These are phyloP conservation scores for Argyresthia albistria DNA, from an alignment of 2,888 invertebrate genomes.

Conservation along the genomic window DNA sequence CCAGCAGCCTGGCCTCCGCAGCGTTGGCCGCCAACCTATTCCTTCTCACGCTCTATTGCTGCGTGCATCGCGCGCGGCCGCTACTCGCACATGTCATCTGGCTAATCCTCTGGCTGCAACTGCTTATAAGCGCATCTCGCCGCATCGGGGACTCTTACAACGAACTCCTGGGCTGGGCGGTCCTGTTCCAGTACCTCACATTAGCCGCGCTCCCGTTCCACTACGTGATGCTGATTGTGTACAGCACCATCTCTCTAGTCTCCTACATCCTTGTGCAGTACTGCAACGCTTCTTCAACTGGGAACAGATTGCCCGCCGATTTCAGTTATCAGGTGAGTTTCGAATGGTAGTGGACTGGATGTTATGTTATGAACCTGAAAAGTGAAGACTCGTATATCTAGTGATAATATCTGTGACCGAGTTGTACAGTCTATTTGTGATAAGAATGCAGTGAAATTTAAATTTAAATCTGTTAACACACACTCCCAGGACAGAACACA, in stretches of 20 bases:
- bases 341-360: too few species aligned
- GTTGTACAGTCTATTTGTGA: too few species aligned
- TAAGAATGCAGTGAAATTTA: too few species aligned
- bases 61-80: slow-evolving; percentile 44
- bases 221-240: slow-evolving; percentile 27
- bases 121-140: slow-evolving; percentile 56
- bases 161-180: slow-evolving; percentile 82
- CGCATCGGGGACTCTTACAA: slow-evolving; percentile 57
- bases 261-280: slow-evolving; percentile 49
- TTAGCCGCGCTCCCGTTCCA: slow-evolving; percentile 81
- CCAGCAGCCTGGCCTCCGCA: slow-evolving; percentile 33
- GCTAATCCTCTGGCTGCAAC: slow-evolving; percentile 68
- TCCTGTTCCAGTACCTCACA: slow-evolving; percentile 81
- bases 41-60: slow-evolving; percentile 32
- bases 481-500: too few species aligned
- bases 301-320: slow-evolving; percentile 40
- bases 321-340: slow-evolving; percentile 44
- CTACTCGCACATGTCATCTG: slow-evolving; percentile 77
- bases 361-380: too few species aligned
- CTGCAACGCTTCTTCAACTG: slow-evolving; percentile 39
- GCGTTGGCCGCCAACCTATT: slow-evolving; percentile 31
- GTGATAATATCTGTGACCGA: too few species aligned
- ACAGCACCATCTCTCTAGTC: slow-evolving; percentile 30
- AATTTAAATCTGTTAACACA: too few species aligned
- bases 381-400: too few species aligned